phyloP scores from a whole-genome alignment of 2,113 vertebrate species.

The Prietella phreatophila region DNA sequence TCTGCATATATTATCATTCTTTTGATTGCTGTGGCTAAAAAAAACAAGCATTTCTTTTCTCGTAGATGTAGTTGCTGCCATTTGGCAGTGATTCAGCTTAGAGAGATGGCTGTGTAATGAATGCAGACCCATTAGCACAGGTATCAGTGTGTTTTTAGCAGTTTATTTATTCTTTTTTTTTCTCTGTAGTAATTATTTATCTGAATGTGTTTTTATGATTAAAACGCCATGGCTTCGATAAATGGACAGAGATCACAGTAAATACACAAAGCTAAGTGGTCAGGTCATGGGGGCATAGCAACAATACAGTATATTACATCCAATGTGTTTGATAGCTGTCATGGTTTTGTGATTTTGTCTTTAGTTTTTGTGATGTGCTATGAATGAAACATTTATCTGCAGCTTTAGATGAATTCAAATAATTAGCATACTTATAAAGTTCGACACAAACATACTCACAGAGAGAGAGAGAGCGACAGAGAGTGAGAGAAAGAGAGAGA shows the following conservation, averaged over 20 bases:
- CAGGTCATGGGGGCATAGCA: slow-evolving; percentile 20
- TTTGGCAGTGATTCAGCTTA: slow-evolving; percentile 51
- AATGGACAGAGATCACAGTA: slow-evolving; percentile 43
- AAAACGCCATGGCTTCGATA: slow-evolving; percentile 46
- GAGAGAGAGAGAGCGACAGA: not conserved
- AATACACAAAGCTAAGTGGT: slow-evolving; percentile 48
- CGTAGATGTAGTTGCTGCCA: slow-evolving; percentile 34
- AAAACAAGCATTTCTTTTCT: slow-evolving; percentile 30
- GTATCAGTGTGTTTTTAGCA: slow-evolving; percentile 42
- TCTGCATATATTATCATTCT: slow-evolving; percentile 45
- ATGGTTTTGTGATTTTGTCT: not conserved
- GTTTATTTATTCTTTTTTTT: slow-evolving; percentile 48
- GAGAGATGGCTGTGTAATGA: slow-evolving; percentile 52
- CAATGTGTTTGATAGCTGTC: slow-evolving; percentile 33
- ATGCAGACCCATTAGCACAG: slow-evolving; percentile 56
- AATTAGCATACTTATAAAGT: not conserved
- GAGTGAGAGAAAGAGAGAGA: not conserved
- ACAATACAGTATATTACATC: slow-evolving; percentile 33
- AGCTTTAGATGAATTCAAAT: not conserved
- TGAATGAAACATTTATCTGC: slow-evolving; percentile 1
- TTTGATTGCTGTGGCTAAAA: slow-evolving; percentile 46
- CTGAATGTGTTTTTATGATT: slow-evolving; percentile 53
- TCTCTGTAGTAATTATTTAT: slow-evolving; percentile 55
- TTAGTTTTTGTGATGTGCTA: slow-evolving; percentile 26
- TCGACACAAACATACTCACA: not conserved